These are phyloP conservation scores for Lordiphosa stackelbergi DNA, from an alignment of 1,140 invertebrate genomes.

Conservation along the genomic window DNA sequence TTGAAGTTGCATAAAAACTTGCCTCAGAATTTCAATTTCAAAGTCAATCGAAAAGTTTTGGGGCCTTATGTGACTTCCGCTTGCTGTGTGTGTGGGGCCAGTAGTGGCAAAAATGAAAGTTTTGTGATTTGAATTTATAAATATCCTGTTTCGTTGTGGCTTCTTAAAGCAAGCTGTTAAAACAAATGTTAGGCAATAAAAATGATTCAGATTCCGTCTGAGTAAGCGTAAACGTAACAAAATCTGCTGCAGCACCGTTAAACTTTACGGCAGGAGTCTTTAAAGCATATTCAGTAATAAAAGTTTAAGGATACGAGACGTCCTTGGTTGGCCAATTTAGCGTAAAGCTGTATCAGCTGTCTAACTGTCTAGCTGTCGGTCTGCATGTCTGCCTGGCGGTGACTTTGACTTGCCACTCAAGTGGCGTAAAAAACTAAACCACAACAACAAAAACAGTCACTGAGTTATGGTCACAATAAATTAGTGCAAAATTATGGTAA, in stretches of 20 bases:
- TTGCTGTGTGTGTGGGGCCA: neutral
- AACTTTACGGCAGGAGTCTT: constrained; percentile 6
- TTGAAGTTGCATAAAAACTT: neutral
- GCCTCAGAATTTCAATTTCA: neutral
- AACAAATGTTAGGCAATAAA: constrained; percentile 10
- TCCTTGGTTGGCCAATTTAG: constrained; percentile 8
- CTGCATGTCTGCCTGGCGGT: neutral
- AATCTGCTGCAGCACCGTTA: constrained; percentile 7
- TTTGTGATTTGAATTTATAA: constrained; percentile 14
- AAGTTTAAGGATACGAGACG: constrained; percentile 3
- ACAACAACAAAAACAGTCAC: constrained; percentile 4
- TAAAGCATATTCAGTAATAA: constrained; percentile 7
- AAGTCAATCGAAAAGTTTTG: constrained; percentile 7
- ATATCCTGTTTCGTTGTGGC: constrained; percentile 11
- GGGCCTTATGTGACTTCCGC: constrained; percentile 5
- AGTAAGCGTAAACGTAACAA: constrained; percentile 12
- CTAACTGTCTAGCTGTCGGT: neutral
- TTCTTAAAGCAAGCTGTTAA: constrained; percentile 2
- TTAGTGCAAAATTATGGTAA: constrained; percentile 1
- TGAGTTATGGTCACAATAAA: constrained; percentile 1
- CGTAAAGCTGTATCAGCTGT: constrained; percentile 5
- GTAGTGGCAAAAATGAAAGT: neutral
- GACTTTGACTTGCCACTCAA: constrained; percentile 6
- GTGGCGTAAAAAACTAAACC: constrained; percentile 1
- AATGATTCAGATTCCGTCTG: constrained; percentile 6